phyloP scores from a whole-genome alignment of 2,888 invertebrate species.

The Cephonodes hylas region DNA sequence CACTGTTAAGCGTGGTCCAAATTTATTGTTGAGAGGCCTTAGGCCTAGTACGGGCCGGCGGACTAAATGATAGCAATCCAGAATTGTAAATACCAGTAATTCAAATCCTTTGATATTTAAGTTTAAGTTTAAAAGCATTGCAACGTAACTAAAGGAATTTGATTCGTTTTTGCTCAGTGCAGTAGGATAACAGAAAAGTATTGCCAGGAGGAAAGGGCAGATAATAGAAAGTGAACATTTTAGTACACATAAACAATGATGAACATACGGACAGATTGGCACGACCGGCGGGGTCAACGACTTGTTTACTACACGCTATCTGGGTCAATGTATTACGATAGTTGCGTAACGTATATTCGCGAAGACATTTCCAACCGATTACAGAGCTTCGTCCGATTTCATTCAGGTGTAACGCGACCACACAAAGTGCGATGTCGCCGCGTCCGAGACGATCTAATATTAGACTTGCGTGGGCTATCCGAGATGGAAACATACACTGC shows the following conservation, averaged over 20 bases:
- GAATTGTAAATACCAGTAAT: too few species aligned
- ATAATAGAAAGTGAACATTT: too few species aligned
- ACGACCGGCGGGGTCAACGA: not conserved
- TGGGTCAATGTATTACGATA: not conserved
- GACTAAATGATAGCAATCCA: too few species aligned
- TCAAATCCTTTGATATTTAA: too few species aligned
- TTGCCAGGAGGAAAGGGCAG: too few species aligned
- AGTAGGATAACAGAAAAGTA: too few species aligned
- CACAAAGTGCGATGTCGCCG: not conserved
- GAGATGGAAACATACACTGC: not conserved
- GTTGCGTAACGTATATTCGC: conserved; percentile 1
- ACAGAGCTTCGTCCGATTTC: not conserved
- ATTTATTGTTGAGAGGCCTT: too few species aligned
- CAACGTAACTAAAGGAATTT: too few species aligned
- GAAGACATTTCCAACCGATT: not conserved
- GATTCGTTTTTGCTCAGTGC: too few species aligned
- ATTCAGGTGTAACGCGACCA: not conserved
- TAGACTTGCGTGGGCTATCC: not conserved
- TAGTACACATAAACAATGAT: not conserved
- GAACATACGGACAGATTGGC: not conserved
- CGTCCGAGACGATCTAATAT: not conserved
- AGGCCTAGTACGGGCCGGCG: too few species aligned
- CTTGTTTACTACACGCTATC: conserved; percentile 1
- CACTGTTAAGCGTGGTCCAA: too few species aligned
- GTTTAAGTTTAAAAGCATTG: too few species aligned